Conservation (phyloP, 2,113 vertebrate species). For the Lipophrys pholis region DNA sequence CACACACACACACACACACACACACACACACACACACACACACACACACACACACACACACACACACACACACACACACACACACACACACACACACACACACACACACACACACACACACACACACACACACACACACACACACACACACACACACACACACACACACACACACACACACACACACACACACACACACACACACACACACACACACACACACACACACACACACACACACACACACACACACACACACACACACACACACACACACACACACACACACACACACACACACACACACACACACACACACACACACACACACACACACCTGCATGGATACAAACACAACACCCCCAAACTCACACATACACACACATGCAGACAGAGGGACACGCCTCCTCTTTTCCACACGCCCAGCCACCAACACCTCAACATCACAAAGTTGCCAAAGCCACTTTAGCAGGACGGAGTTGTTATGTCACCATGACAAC, state of each 20-base stretch:
- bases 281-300: slow-evolving; percentile 20
- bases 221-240: slow-evolving; percentile 14
- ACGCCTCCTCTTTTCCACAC: neutral
- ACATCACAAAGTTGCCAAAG: neutral
- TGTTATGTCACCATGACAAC: slow-evolving; percentile 19
- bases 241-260: slow-evolving; percentile 26
- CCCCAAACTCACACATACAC: slow-evolving; percentile 26
- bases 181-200: neutral
- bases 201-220: slow-evolving; percentile 19
- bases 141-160: slow-evolving; percentile 19
- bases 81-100: slow-evolving; percentile 23
- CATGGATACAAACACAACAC: neutral
- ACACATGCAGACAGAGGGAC: neutral
- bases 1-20: slow-evolving; percentile 20
- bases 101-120: neutral
- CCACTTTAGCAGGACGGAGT: neutral
- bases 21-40: slow-evolving; percentile 15
- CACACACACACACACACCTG: neutral
- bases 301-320: slow-evolving; percentile 15
- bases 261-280: slow-evolving; percentile 20
- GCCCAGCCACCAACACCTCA: neutral
- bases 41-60: neutral
- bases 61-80: slow-evolving; percentile 10
- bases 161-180: slow-evolving; percentile 23
- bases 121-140: slow-evolving; percentile 30